phyloP scores from a whole-genome alignment of 2,113 vertebrate species.

The Chionodraco myersi region DNA sequence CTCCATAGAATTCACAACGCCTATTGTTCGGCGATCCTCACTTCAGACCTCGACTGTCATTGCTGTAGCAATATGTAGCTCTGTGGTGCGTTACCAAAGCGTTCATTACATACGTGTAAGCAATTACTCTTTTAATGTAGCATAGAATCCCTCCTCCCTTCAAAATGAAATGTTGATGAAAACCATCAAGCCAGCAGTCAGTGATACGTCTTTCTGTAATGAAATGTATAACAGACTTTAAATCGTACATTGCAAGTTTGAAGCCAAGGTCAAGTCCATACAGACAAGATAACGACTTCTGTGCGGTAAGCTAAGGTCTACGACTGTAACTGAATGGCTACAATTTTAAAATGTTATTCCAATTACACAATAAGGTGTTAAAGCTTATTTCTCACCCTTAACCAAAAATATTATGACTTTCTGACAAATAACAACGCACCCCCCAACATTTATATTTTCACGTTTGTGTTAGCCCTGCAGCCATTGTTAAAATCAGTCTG shows the following conservation, averaged over 20 bases:
- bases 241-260: slow-evolving; percentile 12
- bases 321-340: neutral
- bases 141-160: slow-evolving; percentile 25
- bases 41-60: slow-evolving; percentile 55
- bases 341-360: neutral
- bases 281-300: slow-evolving; percentile 10
- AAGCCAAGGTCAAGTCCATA: slow-evolving; percentile 26
- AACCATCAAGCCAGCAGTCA: slow-evolving; percentile 43
- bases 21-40: slow-evolving; percentile 75
- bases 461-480: slow-evolving; percentile 1
- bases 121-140: slow-evolving; percentile 68
- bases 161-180: slow-evolving; percentile 60
- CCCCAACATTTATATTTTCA: neutral
- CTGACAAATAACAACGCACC: neutral
- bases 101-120: slow-evolving; percentile 77
- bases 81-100: slow-evolving; percentile 58
- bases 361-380: neutral
- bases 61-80: slow-evolving; percentile 60
- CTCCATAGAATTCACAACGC: slow-evolving; percentile 43
- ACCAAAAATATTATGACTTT: neutral
- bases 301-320: neutral
- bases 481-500: slow-evolving; percentile 23
- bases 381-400: slow-evolving; percentile 1
- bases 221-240: slow-evolving; percentile 31
- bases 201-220: slow-evolving; percentile 50